These are phyloP conservation scores for Tridacna crocea DNA, from an alignment of 2,888 invertebrate species.

Conservation along the genomic window DNA sequence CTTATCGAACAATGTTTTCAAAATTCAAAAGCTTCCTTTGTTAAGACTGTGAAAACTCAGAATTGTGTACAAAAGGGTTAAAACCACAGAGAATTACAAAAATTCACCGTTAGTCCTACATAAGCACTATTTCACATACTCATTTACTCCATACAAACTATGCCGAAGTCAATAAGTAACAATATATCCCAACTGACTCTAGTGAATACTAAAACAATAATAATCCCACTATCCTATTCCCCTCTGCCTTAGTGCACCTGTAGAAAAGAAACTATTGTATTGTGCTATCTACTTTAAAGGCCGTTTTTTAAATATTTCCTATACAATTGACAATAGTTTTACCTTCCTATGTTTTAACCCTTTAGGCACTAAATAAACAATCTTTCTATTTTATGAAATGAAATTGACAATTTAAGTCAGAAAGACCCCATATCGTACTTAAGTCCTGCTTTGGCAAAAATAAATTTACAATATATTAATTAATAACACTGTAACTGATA, in stretches of 20 bases:
- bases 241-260: background rate
- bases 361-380: background rate
- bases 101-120: background rate
- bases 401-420: no score
- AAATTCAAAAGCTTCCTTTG: background rate
- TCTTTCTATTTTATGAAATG: background rate
- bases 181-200: background rate
- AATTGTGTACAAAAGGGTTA: background rate
- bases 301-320: constrained; percentile 18
- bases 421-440: no score
- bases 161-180: constrained; percentile 4
- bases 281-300: constrained; percentile 19
- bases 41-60: background rate
- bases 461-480: no score
- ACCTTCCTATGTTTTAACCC: constrained; percentile 8
- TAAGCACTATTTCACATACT: background rate
- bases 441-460: no score
- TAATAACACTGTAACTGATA: no score
- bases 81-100: background rate
- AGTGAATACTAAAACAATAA: background rate
- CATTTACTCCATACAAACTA: background rate
- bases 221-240: constrained; percentile 3
- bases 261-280: constrained; percentile 7
- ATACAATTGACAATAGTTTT: constrained; percentile 11
- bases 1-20: background rate